A percentile compares a stretch with the other conserved stretches of the same genome.
Evolutionary conservation across 2,113 vertebrate genomes (phyloP).

Genomic region (Chloropsis cyanopogon): DNA sequence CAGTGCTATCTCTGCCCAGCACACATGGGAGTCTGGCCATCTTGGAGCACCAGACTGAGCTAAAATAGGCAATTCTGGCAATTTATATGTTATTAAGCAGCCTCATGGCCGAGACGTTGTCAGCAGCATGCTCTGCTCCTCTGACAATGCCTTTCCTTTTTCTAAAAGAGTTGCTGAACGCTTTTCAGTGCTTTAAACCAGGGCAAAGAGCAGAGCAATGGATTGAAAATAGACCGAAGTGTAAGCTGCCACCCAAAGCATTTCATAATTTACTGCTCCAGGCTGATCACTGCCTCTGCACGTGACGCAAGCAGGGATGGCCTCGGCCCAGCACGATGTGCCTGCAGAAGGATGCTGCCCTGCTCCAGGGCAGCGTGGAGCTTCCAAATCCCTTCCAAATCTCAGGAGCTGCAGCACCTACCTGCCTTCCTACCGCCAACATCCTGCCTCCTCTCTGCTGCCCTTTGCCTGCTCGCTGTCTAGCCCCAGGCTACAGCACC

Average conservation of each 20-base stretch:
- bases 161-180: neutral
- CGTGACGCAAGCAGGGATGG: rapidly evolving
- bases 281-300: neutral
- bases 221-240: constrained; percentile 45
- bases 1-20: neutral
- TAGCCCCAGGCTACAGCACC: neutral
- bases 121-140: neutral
- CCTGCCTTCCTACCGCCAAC: neutral
- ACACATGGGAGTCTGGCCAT: rapidly evolving
- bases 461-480: neutral
- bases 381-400: neutral
- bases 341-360: neutral
- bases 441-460: neutral
- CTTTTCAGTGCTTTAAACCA: neutral
- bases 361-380: rapidly evolving
- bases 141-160: neutral
- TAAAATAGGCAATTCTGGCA: neutral
- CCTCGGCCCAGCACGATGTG: rapidly evolving
- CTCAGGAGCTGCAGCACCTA: neutral
- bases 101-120: neutral
- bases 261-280: neutral
- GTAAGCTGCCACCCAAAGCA: neutral
- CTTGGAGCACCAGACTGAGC: neutral
- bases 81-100: neutral
- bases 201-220: constrained; percentile 13